Percentiles rank a stretch among this genome's conserved stretches.
These are phyloP conservation scores for Calephelis nemesis DNA, from an alignment of 1,140 invertebrate genomes.

Conservation along the genomic window DNA sequence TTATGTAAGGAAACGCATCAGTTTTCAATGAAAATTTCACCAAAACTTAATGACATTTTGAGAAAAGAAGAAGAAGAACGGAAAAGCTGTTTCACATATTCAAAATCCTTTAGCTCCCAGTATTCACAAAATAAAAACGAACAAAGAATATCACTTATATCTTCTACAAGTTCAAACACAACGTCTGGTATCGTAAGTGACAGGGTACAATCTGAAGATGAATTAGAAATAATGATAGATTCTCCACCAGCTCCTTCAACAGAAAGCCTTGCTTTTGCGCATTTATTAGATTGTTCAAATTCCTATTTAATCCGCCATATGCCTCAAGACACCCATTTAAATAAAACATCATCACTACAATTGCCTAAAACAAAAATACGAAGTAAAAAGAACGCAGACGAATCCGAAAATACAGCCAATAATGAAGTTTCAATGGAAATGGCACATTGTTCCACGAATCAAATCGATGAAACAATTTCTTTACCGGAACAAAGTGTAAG, in stretches of 20 bases:
- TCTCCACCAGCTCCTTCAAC: conserved; percentile 86
- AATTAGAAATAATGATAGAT: conserved; percentile 91
- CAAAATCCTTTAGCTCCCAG: conserved; percentile 81
- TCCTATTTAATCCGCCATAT: conserved; percentile 60
- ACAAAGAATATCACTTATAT: conserved; percentile 94
- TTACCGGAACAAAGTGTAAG: conserved; percentile 54
- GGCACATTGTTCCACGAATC: conserved; percentile 42
- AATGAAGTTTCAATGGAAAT: conserved; percentile 57
- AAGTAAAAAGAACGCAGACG: conserved; percentile 54
- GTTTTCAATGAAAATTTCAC: conserved; percentile 95
- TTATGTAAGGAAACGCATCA: conserved; percentile 95
- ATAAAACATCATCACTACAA: conserved; percentile 58
- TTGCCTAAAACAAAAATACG: conserved; percentile 58
- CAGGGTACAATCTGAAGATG: conserved; percentile 94
- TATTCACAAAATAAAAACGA: conserved; percentile 84
- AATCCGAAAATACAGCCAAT: conserved; percentile 44
- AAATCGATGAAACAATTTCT: conserved; percentile 52
- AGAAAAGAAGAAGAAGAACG: conserved; percentile 87
- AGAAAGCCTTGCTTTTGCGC: conserved; percentile 86
- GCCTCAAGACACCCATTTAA: conserved; percentile 48
- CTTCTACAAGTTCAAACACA: conserved; percentile 94
- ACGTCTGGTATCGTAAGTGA: conserved; percentile 97
- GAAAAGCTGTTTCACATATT: conserved; percentile 82
- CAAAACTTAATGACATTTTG: conserved; percentile 88
- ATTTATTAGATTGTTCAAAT: conserved; percentile 82